Evolutionary conservation across 2,113 vertebrate species (phyloP).

Genomic region (Castor canadensis): DNA sequence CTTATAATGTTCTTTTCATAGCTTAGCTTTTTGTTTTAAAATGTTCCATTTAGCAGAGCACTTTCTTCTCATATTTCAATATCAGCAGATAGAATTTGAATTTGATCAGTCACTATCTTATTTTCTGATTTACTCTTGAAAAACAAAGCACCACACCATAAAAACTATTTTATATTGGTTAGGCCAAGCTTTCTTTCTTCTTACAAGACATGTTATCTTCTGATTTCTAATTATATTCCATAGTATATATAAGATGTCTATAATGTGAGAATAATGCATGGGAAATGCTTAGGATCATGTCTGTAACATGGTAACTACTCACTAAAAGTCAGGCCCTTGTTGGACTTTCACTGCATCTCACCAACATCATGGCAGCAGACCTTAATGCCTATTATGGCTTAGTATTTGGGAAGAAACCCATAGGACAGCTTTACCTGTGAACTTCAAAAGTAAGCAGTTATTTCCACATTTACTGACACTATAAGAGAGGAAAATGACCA

Average conservation of each 20-base stretch:
- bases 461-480: background rate
- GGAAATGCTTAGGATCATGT: background rate
- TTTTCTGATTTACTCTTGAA: background rate
- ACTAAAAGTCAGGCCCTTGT: background rate
- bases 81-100: background rate
- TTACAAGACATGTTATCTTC: background rate
- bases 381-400: background rate
- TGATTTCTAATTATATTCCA: background rate
- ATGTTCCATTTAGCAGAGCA: background rate
- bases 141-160: background rate
- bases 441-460: background rate
- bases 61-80: background rate
- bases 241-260: background rate
- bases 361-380: background rate
- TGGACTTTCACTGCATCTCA: background rate
- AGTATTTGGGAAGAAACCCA: background rate
- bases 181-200: background rate
- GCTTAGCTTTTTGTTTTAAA: constrained; percentile 14
- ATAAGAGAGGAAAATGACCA: background rate
- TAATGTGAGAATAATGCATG: background rate
- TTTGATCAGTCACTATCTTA: background rate
- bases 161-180: background rate
- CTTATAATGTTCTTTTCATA: constrained; percentile 27
- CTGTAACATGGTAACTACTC: background rate
- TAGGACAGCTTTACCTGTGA: background rate